Evolutionary conservation across 2,797 vertebrate species (phyloP).

Genomic region (Cirrhinus molitorella): DNA sequence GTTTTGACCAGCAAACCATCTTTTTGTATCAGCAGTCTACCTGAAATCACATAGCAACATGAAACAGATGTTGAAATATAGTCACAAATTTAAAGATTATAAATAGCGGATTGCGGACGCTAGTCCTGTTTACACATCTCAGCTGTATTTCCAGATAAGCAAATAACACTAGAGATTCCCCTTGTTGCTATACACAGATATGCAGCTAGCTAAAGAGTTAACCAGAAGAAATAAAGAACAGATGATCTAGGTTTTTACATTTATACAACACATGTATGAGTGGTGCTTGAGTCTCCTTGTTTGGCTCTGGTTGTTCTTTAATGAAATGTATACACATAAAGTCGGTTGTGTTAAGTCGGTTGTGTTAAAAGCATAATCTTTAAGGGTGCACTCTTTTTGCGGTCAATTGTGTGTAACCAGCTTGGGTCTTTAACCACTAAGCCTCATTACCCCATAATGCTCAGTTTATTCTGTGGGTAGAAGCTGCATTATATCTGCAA

Average conservation of each 20-base stretch:
- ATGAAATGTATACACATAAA: not conserved
- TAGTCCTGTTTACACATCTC: not conserved
- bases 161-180: not conserved
- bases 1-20: not conserved
- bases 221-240: not conserved
- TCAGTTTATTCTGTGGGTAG: constrained; percentile 11
- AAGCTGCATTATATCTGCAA: not conserved
- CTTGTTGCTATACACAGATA: not conserved
- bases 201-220: not conserved
- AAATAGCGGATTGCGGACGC: not conserved
- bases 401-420: too few species aligned
- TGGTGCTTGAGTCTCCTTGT: too few species aligned
- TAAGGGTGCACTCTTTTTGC: not conserved
- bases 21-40: not conserved
- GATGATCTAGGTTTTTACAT: not conserved
- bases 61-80: not conserved
- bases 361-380: not conserved
- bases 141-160: not conserved
- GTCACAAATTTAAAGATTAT: not conserved
- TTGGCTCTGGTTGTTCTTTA: not conserved
- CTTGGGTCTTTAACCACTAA: constrained; percentile 2
- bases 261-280: not conserved
- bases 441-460: not conserved
- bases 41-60: not conserved
- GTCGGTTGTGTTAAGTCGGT: too few species aligned